A percentile compares a stretch with the other conserved stretches of the same genome.
Conservation (phyloP, 2,888 invertebrate genomes). For the Cylloceria caligata region DNA sequence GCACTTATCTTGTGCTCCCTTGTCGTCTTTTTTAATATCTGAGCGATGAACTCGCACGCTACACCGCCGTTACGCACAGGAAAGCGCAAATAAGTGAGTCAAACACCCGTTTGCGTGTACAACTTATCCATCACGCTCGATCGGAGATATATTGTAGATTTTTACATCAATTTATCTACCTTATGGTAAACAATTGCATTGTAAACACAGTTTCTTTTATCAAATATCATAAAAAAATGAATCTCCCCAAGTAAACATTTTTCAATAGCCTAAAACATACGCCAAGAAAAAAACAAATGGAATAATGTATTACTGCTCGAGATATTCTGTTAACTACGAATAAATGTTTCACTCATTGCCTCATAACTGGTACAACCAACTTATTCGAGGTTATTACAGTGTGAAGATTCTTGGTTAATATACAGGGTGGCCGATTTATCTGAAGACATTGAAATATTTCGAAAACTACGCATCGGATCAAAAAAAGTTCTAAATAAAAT, state of each 20-base stretch:
- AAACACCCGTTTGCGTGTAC: conserved; percentile 3
- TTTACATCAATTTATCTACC: no score
- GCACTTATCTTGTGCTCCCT: conserved; percentile 12
- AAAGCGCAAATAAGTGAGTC: conserved; percentile 33
- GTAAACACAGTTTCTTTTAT: no score
- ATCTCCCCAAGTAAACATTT: no score
- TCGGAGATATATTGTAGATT: not conserved
- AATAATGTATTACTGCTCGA: not conserved
- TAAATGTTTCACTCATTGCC: not conserved
- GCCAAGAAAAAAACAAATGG: no score
- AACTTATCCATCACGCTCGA: conserved; percentile 5
- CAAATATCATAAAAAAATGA: no score
- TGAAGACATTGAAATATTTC: no score
- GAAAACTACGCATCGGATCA: not conserved
- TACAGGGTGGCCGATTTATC: no score
- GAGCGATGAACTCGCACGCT: not conserved
- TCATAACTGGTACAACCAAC: not conserved
- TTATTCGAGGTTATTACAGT: not conserved
- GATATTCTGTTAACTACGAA: not conserved
- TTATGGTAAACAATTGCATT: no score
- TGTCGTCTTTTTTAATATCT: not conserved
- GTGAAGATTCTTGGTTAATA: not conserved
- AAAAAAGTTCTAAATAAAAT: no score
- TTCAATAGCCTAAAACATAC: no score
- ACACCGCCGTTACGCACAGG: not conserved